Percentiles rank a stretch among this genome's conserved stretches.
Conservation (phyloP, 1,140 invertebrate genomes). For the Cotesia chilonis region DNA sequence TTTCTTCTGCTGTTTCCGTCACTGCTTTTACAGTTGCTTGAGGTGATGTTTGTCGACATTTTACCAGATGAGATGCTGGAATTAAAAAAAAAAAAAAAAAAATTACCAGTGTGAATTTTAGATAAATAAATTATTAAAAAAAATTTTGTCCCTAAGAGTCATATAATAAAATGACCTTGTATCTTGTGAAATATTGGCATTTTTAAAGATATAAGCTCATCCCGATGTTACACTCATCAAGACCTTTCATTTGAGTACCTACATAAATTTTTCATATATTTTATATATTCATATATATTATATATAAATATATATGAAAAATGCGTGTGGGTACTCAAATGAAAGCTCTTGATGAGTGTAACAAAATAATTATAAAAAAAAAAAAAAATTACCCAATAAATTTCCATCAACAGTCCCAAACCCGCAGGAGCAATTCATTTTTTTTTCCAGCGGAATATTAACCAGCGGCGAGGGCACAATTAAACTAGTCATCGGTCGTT, state of each 20-base stretch:
- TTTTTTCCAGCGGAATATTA: slow-evolving; percentile 66
- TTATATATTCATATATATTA: no score
- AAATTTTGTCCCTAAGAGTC: no score
- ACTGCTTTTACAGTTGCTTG: slow-evolving; percentile 34
- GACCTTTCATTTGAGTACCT: no score
- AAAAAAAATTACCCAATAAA: slow-evolving; percentile 51
- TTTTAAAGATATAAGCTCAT: background rate
- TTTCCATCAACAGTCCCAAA: slow-evolving; percentile 74
- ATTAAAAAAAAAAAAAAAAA: slow-evolving; percentile 24
- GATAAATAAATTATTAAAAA: no score
- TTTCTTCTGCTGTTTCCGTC: slow-evolving; percentile 38
- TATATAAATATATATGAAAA: no score
- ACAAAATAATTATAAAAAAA: slow-evolving; percentile 5
- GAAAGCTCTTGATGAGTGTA: no score
- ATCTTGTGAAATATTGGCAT: background rate
- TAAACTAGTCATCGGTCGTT: slow-evolving; percentile 67
- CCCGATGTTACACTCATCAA: no score
- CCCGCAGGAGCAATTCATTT: slow-evolving; percentile 79
- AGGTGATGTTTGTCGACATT: slow-evolving; percentile 57
- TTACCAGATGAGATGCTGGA: slow-evolving; percentile 59
- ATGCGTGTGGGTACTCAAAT: no score
- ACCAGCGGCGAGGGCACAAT: slow-evolving; percentile 64
- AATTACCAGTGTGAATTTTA: no score
- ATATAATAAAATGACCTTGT: background rate
- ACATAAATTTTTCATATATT: no score